Base-by-base conservation (phyloP, 2,888 invertebrate genomes). In the Morpho helenor region DNA sequence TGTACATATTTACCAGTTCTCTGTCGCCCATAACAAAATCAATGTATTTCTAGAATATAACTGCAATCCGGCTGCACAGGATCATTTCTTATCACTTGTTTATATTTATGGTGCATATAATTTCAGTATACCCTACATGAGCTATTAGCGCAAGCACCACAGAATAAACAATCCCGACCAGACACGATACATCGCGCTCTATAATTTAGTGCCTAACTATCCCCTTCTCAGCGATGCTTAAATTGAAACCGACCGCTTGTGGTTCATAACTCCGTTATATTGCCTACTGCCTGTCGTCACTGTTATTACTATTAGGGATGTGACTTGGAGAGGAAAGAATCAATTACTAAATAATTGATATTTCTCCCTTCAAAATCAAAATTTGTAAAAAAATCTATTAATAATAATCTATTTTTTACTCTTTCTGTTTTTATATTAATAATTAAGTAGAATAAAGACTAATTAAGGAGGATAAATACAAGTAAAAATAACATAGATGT, bases 201-300 rank as follows among this genome's bases (percentile, higher is more conserved):
- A 70, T 75, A 79, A 81, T 80, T 82, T 79, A 77, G 63, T 69
- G 58, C 68, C 67, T 72, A 74, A 72, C 73, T 64, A 70, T 67
- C 65, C 68, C 65, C 69, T 69, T 68, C 70, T 68, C 68, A 56
- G 60, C 55, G 67, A 66, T 59, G 60, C 52, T 74, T 79, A 80
- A 69, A 80, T 81, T 80, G 80, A 80, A 80, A 79, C 75, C 67
- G 71, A 74, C 69, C 65, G 72, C 66, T 75, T 73, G 74, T 74
- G 69, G 69, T 64, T 66, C 75, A 72, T 79, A 78, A 77, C 76
- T 80, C 76, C 76, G 75, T 73, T 73, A 74, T 60, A 60, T 60
- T 52, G 70, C 59, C 56, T 64, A 66, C 68, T 67, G 56, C 64
- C 71, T 75, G 76, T 76, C 75, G 68, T 72, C 74, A 65, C 52